A percentile compares a stretch with the other conserved stretches of the same genome.
Conservation (phyloP, 2,888 invertebrate species). For the Tridacna gigas region DNA sequence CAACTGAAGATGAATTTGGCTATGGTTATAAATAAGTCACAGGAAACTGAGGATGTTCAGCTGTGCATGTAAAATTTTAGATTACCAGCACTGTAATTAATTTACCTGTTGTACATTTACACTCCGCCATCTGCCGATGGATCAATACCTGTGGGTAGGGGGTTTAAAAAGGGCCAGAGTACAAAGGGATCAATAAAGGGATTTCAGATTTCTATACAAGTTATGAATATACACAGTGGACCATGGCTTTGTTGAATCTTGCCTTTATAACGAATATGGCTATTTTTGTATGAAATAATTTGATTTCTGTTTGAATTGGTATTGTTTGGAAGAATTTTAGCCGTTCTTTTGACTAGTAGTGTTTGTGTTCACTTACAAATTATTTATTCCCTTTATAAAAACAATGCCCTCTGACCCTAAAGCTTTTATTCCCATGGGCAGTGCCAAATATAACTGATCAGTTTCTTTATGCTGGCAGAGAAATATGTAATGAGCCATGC, state of each 20-base stretch:
- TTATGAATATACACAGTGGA: conserved; percentile 12
- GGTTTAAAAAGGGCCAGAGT: conserved; percentile 11
- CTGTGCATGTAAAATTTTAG: not conserved
- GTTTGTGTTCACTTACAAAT: no score
- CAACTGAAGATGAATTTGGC: no score
- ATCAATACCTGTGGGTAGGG: conserved; percentile 17
- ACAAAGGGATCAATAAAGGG: conserved; percentile 24
- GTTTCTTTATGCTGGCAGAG: no score
- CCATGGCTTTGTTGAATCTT: conserved; percentile 7
- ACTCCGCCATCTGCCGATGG: conserved; percentile 6
- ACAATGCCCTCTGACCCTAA: no score
- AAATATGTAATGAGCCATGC: no score
- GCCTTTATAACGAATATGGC: not conserved
- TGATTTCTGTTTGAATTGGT: not conserved
- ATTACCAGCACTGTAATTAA: conserved; percentile 5
- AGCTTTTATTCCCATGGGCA: no score
- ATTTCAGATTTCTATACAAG: conserved; percentile 1
- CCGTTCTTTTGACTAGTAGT: no score
- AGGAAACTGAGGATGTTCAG: no score
- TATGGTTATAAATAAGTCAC: no score
- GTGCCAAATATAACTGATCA: no score
- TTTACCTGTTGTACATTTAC: conserved; percentile 6
- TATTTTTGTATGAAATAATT: conserved; percentile 22
- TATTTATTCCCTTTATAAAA: no score
- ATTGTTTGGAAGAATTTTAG: not conserved